Evolutionary conservation across 2,113 vertebrate species (phyloP), one percentile per base, ranked within the genome.

Genomic region (Cinclus cinclus): DNA sequence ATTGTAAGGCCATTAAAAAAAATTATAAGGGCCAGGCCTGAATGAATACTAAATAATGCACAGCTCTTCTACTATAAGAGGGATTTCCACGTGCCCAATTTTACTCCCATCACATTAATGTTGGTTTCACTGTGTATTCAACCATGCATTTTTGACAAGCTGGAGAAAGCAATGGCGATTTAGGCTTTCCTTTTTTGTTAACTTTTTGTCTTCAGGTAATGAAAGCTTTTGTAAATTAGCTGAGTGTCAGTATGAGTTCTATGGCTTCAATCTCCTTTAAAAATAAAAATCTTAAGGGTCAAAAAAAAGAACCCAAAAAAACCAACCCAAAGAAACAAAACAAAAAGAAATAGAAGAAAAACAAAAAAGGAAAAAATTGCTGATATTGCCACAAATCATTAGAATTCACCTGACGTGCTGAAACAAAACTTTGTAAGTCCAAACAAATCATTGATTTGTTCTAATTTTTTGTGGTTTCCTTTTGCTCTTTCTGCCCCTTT

Each of bases 311-410:
- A 47, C 13, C 9, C 13, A 53, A 46, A 96, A 28, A 39, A 96
- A 93, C 75, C 86, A 96, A 68, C 42, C 63, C 55, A 94, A 82
- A 71, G 94, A 97, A 83, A 97, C 90, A 94, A 96, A 97, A 91
- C 92, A 92, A 98, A 98, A 98, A 97, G 64, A 98, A 97, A 87
- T 76, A 90, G 70, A 96, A 96, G 97, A 97, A 97, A 97, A 97
- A 97, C 96, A 94, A 92, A 95, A 85, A 96, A 97, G 94, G 97
- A 98, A 98, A 98, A 98, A 98, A 98, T 98, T 99, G 98, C 98
- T 98, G 99, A 99, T 99, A 99, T 99, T 99, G 99, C 99, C 99
- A 99, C 99, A 99, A 99, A 99, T 99, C 98, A 99, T 99, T 99
- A 99, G 98, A 99, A 99, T 99, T 99, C 99, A 99, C 99, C 99